Evolutionary conservation across 2,113 vertebrate genomes (phyloP), one percentile per base, ranked within the genome.

Genomic region (Lepus europaeus): DNA sequence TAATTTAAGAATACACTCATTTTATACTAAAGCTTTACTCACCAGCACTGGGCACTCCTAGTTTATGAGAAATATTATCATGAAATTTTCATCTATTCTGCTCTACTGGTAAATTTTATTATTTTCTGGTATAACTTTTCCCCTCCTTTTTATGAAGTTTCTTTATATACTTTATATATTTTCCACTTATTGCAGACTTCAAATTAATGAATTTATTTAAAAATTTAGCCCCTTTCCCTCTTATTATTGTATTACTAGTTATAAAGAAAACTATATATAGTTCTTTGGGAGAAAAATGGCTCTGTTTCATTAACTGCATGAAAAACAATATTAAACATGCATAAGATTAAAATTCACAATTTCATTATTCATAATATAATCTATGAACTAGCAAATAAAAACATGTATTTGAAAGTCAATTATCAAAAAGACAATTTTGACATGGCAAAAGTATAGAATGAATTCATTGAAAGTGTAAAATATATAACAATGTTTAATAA

Each of bases 391-490:
- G n/a, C 20, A 93, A 97, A 85, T 63, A 86, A 80, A 49, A 88
- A 63, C 2, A 20, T 89, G 22, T 8, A 90, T 81, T 87, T 95
- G 5, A 93, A 95, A 91, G 69, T 45, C 11, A 89, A 73, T 74
- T 84, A 45, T 33, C 51, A 91, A 96, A 90, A 92, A 87, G 19
- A 90, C 12, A 79, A 93, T 36, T 91, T 68, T 77, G 23, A 91
- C 51, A 90, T 93, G 31, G 72, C n/a, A 96, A 87, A 13, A 82
- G 87, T 53, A 82, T 0, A 87, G 36, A 95, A 94, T 83, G 7
- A 89, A 95, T 74, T 91, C 87, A 93, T 27, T 81, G 19, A 97
- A 92, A 77, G 89, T 49, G 49, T 80, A 64, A 79, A 94, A 95
- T 33, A 81, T 68, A 78, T 36, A 80, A 79, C 91, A 91, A 82